phyloP scores from a whole-genome alignment of 2,797 vertebrate species.

The Acipenser oxyrinchus region DNA sequence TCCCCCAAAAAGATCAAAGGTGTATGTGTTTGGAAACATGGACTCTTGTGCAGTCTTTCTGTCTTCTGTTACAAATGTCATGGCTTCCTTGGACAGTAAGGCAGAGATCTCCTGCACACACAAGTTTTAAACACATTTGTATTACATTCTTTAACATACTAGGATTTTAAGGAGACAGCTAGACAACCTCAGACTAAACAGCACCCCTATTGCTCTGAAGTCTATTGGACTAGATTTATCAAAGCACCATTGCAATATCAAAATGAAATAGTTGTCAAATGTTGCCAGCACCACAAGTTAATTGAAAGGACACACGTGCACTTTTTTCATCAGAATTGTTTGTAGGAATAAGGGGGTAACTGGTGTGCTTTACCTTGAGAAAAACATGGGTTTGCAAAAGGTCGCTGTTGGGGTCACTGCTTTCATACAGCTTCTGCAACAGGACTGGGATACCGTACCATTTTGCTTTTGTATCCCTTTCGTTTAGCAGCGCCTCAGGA shows the following conservation, averaged over 20 bases:
- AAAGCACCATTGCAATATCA: no score
- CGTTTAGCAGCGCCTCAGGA: constrained; percentile 76
- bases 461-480: constrained; percentile 85
- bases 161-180: no score
- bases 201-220: no score
- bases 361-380: constrained; percentile 71
- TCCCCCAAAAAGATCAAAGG: constrained; percentile 95
- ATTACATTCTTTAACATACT: no score
- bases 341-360: no score
- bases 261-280: no score
- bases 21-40: constrained; percentile 87
- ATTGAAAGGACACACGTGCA: no score
- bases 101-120: constrained; percentile 80
- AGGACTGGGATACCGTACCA: constrained; percentile 92
- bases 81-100: constrained; percentile 93
- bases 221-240: no score
- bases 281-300: no score
- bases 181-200: no score
- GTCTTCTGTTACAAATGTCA: constrained; percentile 95
- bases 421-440: constrained; percentile 80
- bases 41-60: constrained; percentile 85
- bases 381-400: constrained; percentile 83
- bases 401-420: constrained; percentile 90
- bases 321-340: no score
- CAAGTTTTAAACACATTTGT: neutral